These are phyloP conservation scores for Caracal caracal DNA, from an alignment of 2,113 vertebrate genomes.

Conservation along the genomic window DNA sequence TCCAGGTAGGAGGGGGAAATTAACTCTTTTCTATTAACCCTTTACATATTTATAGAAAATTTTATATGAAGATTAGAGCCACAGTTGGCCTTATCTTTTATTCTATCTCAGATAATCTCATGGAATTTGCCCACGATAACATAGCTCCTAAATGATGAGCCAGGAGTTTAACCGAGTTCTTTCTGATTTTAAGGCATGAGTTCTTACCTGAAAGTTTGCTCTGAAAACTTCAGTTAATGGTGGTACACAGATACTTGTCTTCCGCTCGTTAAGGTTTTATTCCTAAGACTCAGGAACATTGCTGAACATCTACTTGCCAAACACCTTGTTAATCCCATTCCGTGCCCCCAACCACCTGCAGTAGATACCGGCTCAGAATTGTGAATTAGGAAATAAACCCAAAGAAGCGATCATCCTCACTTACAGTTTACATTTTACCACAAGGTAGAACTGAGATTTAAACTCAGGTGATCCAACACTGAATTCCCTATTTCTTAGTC, in stretches of 20 bases:
- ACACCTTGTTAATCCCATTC: not conserved
- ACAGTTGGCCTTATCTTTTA: slow-evolving; percentile 11
- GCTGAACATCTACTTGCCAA: not conserved
- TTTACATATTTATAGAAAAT: not conserved
- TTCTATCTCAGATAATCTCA: not conserved
- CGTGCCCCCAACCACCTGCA: not conserved
- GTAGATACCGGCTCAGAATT: not conserved
- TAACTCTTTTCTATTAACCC: not conserved
- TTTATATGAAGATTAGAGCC: not conserved
- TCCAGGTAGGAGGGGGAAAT: not conserved
- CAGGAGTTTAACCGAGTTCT: not conserved
- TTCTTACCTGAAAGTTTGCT: not conserved
- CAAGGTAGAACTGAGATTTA: not conserved
- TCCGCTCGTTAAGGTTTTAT: not conserved
- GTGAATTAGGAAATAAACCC: not conserved
- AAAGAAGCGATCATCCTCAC: not conserved
- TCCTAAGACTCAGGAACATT: not conserved
- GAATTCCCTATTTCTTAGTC: not conserved
- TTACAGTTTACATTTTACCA: not conserved
- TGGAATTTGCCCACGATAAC: not conserved
- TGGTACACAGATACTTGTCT: not conserved
- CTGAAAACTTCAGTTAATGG: not conserved
- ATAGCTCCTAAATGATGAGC: not conserved
- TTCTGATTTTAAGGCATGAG: not conserved
- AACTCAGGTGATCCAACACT: not conserved